These are phyloP conservation scores for Lepus oiostolus DNA, from an alignment of 2,797 vertebrate genomes.

Conservation along the genomic window DNA sequence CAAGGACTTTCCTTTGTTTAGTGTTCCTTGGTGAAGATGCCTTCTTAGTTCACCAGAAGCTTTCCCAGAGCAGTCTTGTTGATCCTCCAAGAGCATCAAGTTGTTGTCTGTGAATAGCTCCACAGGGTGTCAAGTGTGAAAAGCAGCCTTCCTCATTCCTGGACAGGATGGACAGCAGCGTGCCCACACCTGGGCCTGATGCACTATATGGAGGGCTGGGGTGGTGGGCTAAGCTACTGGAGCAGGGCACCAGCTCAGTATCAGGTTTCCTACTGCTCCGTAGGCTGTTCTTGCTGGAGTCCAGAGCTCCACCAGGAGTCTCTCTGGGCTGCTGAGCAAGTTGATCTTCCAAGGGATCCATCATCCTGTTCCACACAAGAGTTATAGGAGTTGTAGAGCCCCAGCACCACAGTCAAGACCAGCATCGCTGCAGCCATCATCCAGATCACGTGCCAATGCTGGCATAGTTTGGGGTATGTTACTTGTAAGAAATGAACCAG, in stretches of 20 bases:
- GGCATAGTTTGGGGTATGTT: slow-evolving; percentile 90
- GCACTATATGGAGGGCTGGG: neutral
- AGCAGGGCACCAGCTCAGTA: neutral
- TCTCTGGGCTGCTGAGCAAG: slow-evolving; percentile 88
- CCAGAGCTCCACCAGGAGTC: slow-evolving; percentile 90
- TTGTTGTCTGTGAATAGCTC: slow-evolving; percentile 43
- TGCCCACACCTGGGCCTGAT: neutral
- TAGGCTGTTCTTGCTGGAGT: slow-evolving; percentile 87
- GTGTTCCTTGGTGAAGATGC: slow-evolving; percentile 34
- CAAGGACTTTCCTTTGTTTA: neutral
- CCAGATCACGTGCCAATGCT: slow-evolving; percentile 90
- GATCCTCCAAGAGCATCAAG: slow-evolving; percentile 62
- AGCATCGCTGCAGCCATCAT: slow-evolving; percentile 89
- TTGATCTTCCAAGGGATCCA: slow-evolving; percentile 85
- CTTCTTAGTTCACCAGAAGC: slow-evolving; percentile 44
- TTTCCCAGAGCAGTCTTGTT: slow-evolving; percentile 52
- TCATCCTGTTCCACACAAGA: slow-evolving; percentile 88
- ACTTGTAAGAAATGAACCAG: slow-evolving; percentile 90
- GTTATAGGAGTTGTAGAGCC: slow-evolving; percentile 89
- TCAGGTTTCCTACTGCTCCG: slow-evolving; percentile 82
- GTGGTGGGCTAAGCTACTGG: neutral
- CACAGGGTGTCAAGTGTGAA: slow-evolving; percentile 1
- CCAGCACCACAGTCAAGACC: slow-evolving; percentile 88
- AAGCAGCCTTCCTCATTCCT: neutral
- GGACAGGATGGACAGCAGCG: neutral